Evolutionary conservation across 1,140 invertebrate species (phyloP), one percentile per base, ranked within the genome.

Genomic region (Triops cancriformis): DNA sequence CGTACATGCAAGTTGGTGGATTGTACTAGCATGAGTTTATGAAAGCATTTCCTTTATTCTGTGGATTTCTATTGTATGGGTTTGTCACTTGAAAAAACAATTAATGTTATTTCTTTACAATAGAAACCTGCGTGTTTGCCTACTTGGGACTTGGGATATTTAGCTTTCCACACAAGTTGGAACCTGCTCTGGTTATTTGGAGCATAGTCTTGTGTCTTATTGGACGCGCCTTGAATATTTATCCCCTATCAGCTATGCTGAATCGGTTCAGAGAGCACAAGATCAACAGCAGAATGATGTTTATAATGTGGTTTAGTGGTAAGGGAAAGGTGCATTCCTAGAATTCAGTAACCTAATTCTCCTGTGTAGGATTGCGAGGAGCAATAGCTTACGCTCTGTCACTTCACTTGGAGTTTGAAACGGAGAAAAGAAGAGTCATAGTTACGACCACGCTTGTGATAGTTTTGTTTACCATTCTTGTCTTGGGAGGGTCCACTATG

Each of bases 251-350:
- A 3, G 89, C 94, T 81, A 85, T 99, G 10, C 93, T 97, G 9
- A 99, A 99, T 84, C 93, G 92, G 84, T 99, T 98, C 85, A 89
- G 97, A 37, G 95, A 98, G 83, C 97, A 99, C 86, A 96, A 97
- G 85, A 99, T 99, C 73, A 98, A 96, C 0, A 93, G 92, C 82
- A 97, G 96, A 86, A 98, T 98, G 94, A 97, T 98, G 90, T 98
- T 98, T 82, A 98, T 99, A 73, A 99, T 98, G 97, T 99, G 97
- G 97, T 99, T 99, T 83, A 98, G 95, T 85, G 93, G 93, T 89
- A 84, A 86, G 87, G 86, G 7, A 37, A 7, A 1, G 14, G 23
- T 64, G 6, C 10, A n/a, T 64, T 14, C 14, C n/a, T 73, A 42
- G 14, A 80, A 26, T 72, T 31, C 12, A 26, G n/a, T 31, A 77